Evolutionary conservation across 2,888 invertebrate genomes (phyloP), one percentile per base, ranked within the genome.

Genomic region (Catocala fraxini): DNA sequence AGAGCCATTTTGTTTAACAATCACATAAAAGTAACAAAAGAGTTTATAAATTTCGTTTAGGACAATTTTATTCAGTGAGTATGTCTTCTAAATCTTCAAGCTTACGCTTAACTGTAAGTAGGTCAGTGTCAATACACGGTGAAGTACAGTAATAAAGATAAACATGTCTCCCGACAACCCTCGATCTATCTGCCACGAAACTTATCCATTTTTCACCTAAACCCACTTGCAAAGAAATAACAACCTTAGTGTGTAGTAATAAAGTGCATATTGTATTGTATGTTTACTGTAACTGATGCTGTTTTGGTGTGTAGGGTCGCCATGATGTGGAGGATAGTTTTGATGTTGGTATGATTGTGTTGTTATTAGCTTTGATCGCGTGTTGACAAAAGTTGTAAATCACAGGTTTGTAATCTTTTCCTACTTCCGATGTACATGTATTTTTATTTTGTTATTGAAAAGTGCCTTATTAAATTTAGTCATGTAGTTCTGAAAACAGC

Each of bases 181-280:
- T 54, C 53, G 25, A 57, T 49, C 53, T 57, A 62, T 53, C 48
- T 33, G 46, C 42, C 57, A 49, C 59, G 41, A 33, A 58, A 54
- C 56, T 61, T 51, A 12, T 15, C 25, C 35, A 66, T 77, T 63
- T 73, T 65, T 71, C 69, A 63, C 46, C 48, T 49, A 68, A 63
- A 63, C 10, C 10, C 12, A 57, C 25, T 11, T 45, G 25, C 58
- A 5, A 41, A 35, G 71, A 35, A 74, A 75, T 66, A 67, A 48
- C 59, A 51, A 69, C 77, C 69, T 34, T 71, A 63, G 46, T 0
- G 1, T 51, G 5, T 0, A 15, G 54, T 1, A 6, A 65, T 65
- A 74, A 64, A 69, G 53, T 60, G 47, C 62, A 74, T 53, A 63
- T 71, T 57, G 13, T 57, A 10, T 63, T 57, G 51, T 43, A 25